Base-by-base conservation (phyloP, 2,888 invertebrate genomes). In the Callyntrura guangdongensis region DNA sequence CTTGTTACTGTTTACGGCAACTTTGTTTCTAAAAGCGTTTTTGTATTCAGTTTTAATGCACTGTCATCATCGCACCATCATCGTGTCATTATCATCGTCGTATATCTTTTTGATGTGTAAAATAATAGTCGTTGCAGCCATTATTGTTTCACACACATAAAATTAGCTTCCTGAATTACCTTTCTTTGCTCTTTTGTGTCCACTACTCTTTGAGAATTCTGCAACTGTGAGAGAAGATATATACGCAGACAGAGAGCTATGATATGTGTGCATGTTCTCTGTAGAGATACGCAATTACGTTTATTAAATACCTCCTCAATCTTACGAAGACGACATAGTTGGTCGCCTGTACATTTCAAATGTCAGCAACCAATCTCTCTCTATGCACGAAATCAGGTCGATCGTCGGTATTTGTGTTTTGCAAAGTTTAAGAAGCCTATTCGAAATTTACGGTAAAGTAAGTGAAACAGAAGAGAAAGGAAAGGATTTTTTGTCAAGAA, bases 101-200 rank as follows among this genome's bases (percentile, higher is more conserved):
- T 74, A 69, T 72, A 69, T 72, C 64, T 56, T 25, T 84, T 74
- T 20, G 49, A 74, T 49, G 12, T 20, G 72, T 14, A 74, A 22
- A 27, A 49, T 74, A 49, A 74, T 74, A 74, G 59, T 59, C 47
- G 20, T 84, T 45, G 77, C 12, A 61, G 49, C 36, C 61, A 49
- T 77, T 49, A 86, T 86, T 86, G 86, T 61, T 61, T 86, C 61
- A 77, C 61, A 12, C 25, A 77, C 27, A 36, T 86, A 86, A 77
- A 77, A 64, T 86, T 86, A 86, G 77, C 86, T 86, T 86, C 86
- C 86, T 86, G 86, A 86, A 86, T 86, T 86, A 61, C 74, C 36
- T 53, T 72, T 74, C n/a, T 64, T 14, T 67, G 17, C 45, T 72
- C 45, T 47, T 72, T 27, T 27, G 45, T 53, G 22, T 74, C 53